Evolutionary conservation across 2,888 invertebrate genomes (phyloP).

Genomic region (Eupithecia centaureata): DNA sequence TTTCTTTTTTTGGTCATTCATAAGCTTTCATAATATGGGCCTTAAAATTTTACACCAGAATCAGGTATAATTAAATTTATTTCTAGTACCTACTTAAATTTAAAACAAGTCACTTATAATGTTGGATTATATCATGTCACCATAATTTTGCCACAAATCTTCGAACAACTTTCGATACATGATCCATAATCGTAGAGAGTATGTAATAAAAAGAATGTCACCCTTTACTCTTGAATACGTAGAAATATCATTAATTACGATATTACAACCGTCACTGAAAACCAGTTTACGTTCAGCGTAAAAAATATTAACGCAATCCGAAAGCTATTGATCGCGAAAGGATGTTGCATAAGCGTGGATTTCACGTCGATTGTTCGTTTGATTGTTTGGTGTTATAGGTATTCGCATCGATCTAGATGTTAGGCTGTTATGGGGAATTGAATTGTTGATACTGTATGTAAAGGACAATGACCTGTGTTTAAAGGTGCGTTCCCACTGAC

Average conservation of each 20-base stretch:
- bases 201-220: background rate
- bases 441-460: background rate
- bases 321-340: constrained; percentile 20
- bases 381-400: constrained; percentile 1
- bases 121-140: too few relatives aligned
- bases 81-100: background rate
- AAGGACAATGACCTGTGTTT: background rate
- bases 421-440: background rate
- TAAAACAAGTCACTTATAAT: background rate
- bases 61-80: background rate
- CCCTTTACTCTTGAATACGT: background rate
- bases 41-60: background rate
- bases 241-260: background rate
- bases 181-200: background rate
- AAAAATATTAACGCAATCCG: constrained; percentile 5
- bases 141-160: background rate
- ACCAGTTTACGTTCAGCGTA: background rate
- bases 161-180: background rate
- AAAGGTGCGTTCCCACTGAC: background rate
- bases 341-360: constrained; percentile 35
- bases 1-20: too few relatives aligned
- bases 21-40: too few relatives aligned
- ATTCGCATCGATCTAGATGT: background rate
- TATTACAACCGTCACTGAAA: background rate
- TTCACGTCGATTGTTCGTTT: constrained; percentile 27